Evolutionary conservation across 2,113 vertebrate genomes (phyloP).

Genomic region (Planiliza haematocheilus): DNA sequence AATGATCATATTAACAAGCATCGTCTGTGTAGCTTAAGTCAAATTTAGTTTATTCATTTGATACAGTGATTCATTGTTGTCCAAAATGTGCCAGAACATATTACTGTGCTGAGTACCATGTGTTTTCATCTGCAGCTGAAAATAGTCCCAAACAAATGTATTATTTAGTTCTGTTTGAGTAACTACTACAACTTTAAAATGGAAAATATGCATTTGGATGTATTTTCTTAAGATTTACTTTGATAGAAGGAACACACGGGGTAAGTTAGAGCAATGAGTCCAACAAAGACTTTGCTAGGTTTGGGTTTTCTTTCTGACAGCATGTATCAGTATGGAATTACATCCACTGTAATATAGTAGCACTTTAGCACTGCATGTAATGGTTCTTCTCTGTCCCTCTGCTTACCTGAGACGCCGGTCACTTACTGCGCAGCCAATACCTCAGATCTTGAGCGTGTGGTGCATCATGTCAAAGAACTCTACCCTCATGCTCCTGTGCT

Average conservation of each 20-base stretch:
- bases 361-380: not conserved
- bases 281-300: not conserved
- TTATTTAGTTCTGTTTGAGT: no score
- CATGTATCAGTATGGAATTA: no score
- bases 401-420: conserved; percentile 81
- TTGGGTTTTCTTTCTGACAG: not conserved
- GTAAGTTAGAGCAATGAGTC: not conserved
- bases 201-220: no score
- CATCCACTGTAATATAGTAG: not conserved
- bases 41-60: no score
- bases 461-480: conserved; percentile 80
- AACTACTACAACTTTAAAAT: no score
- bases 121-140: not conserved
- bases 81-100: no score
- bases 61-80: no score
- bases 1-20: no score
- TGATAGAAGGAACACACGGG: no score
- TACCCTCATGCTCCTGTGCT: conserved; percentile 81
- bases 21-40: no score
- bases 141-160: not conserved
- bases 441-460: conserved; percentile 83
- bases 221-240: no score
- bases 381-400: not conserved
- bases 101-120: no score
- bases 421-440: conserved; percentile 86